These are phyloP conservation scores for Zophobas morio DNA, from an alignment of 1,140 invertebrate species.

Conservation along the genomic window DNA sequence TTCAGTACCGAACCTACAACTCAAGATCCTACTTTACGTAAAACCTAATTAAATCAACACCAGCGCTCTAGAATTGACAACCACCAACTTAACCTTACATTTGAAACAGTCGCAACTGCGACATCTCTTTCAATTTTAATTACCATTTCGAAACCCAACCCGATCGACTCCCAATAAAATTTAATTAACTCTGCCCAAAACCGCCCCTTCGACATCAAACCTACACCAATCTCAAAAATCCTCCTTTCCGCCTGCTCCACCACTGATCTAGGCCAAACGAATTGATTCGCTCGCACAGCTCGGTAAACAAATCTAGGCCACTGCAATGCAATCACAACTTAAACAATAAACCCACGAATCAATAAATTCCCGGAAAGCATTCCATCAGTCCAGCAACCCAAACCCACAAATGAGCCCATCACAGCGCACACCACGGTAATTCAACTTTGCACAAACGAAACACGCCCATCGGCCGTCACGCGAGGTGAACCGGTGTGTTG, in stretches of 20 bases:
- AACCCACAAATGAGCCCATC: background rate
- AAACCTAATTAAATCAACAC: too few species aligned
- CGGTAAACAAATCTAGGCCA: slow-evolving; percentile 18
- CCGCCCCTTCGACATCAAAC: too few species aligned
- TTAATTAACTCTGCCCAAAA: too few species aligned
- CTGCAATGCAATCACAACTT: slow-evolving; percentile 29
- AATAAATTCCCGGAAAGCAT: slow-evolving; percentile 26
- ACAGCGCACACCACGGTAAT: slow-evolving; percentile 14
- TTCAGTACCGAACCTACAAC: too few species aligned
- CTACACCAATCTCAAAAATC: too few species aligned
- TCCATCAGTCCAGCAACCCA: slow-evolving; percentile 1
- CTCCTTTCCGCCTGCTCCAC: background rate
- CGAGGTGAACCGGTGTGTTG: background rate
- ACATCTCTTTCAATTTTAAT: too few species aligned
- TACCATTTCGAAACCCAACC: too few species aligned
- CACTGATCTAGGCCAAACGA: slow-evolving; percentile 31
- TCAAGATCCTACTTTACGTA: too few species aligned
- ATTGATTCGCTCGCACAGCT: slow-evolving; percentile 24
- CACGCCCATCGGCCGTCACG: slow-evolving; percentile 34
- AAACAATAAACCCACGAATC: slow-evolving; percentile 16
- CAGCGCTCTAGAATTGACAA: too few species aligned
- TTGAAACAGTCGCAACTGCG: too few species aligned
- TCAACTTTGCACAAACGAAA: slow-evolving; percentile 20
- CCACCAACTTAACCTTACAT: too few species aligned
- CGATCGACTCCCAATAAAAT: too few species aligned